Percentiles rank a stretch among this genome's conserved stretches.
phyloP scores from a whole-genome alignment of 2,797 vertebrate genomes.

The Artibeus jamaicensis region DNA sequence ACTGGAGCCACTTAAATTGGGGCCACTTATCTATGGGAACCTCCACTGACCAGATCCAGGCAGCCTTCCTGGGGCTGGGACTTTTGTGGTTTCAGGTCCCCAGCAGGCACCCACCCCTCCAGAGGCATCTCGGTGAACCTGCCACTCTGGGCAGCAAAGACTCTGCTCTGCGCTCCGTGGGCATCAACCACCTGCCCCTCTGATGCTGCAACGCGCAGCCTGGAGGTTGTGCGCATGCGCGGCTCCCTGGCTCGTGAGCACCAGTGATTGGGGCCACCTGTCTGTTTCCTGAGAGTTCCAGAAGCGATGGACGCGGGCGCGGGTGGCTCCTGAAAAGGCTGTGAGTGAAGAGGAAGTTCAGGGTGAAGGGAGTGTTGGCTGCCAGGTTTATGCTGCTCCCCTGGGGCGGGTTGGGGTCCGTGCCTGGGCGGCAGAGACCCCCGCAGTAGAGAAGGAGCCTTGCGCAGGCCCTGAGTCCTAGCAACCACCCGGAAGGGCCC shows the following conservation, averaged over 20 bases:
- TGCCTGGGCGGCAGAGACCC: no score
- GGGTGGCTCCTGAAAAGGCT: neutral
- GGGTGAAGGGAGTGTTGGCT: neutral
- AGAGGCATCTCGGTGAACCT: accelerated
- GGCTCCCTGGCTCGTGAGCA: neutral
- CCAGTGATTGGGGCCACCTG: accelerated
- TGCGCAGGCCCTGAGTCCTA: neutral
- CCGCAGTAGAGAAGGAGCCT: neutral
- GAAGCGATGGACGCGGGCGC: neutral
- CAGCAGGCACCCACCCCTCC: neutral
- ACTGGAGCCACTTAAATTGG: accelerated
- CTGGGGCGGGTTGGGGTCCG: neutral
- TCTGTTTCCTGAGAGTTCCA: neutral
- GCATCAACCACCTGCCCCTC: accelerated
- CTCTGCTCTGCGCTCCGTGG: accelerated
- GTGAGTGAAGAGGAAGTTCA: neutral
- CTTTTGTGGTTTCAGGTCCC: neutral
- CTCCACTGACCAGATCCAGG: neutral
- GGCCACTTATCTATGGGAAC: neutral
- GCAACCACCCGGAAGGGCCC: neutral
- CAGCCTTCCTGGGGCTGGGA: accelerated
- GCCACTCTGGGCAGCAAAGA: accelerated
- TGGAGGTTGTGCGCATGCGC: neutral
- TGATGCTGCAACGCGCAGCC: accelerated
- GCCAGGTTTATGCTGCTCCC: neutral